phyloP scores from a whole-genome alignment of 2,113 vertebrate genomes.

The Trematomus loennbergii region DNA sequence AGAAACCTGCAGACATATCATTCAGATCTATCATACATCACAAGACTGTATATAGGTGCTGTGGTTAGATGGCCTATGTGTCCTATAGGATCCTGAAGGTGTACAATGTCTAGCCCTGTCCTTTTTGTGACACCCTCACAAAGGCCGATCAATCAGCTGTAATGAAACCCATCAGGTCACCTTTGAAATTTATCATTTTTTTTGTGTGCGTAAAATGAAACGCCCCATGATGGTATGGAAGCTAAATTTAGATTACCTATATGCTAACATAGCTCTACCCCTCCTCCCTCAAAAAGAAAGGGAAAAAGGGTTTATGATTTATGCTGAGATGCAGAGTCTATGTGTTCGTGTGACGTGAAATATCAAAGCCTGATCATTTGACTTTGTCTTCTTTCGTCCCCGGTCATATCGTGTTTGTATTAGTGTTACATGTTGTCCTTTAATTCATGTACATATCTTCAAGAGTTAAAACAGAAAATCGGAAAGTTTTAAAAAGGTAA shows the following conservation, averaged over 20 bases:
- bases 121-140: constrained; percentile 80
- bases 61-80: constrained; percentile 43
- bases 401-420: background rate
- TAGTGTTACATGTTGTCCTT: background rate
- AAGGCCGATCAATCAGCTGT: constrained; percentile 84
- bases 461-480: background rate
- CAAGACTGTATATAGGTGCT: constrained; percentile 12
- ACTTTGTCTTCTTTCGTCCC: background rate
- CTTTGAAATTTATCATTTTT: constrained; percentile 82
- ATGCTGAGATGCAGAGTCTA: constrained; percentile 51
- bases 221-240: constrained; percentile 75
- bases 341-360: constrained; percentile 31
- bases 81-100: constrained; percentile 70
- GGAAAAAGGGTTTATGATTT: constrained; percentile 38
- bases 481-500: constrained; percentile 41
- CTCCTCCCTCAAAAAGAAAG: constrained; percentile 18
- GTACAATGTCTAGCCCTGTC: constrained; percentile 75
- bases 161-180: constrained; percentile 86
- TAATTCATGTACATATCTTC: background rate
- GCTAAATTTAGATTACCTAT: constrained; percentile 83
- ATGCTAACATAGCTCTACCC: constrained; percentile 73
- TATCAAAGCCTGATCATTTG: constrained; percentile 17
- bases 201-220: constrained; percentile 82
- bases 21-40: constrained; percentile 5
- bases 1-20: constrained; percentile 2